Evolutionary conservation across 2,888 invertebrate genomes (phyloP), one percentile per base, ranked within the genome.

Genomic region (Campaea margaritaria): DNA sequence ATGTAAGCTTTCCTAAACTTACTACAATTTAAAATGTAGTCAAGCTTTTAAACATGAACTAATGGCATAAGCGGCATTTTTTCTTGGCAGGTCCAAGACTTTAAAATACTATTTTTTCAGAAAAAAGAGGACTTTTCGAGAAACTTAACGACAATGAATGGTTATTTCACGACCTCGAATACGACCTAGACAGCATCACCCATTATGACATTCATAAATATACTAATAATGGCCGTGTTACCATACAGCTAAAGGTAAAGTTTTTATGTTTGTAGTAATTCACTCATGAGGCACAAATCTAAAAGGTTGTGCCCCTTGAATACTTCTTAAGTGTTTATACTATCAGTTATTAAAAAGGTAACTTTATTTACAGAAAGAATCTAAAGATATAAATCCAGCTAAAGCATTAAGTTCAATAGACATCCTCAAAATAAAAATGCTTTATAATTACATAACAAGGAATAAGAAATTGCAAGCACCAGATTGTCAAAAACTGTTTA

Each of bases 151-250:
- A 83, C 53, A 50, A 68, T 9, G 76, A 86, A 5, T 90, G 89
- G 89, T 55, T 88, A 36, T 90, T 88, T 59, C 77, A 84, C 51
- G 77, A 79, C 8, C 0, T 86, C 0, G 49, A 66, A 2, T 89
- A 90, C 34, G 90, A 89, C 60, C 81, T 74, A 38, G 10, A 54
- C 0, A 89, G 90, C 46, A 85, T 80, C n/a, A 74, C 87, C 0
- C 90, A 90, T 65, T 89, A 76, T 36, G 60, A 70, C 49, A 67
- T 69, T 2, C 80, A 83, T 56, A 82, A 80, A 58, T 74, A 86
- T 64, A 83, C 89, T 9, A 52, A 39, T 0, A 81, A 84, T 41
- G 90, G 90, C 13, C 65, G 61, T 27, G 78, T 82, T 16, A 87
- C 88, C 2, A 79, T 89, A 12, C 46, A 59, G 48, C 67, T 77